Percentiles rank a stretch among this genome's conserved stretches.
These are phyloP conservation scores for Brachionus rotundiformis DNA, from an alignment of 1,140 invertebrate genomes.

Conservation along the genomic window DNA sequence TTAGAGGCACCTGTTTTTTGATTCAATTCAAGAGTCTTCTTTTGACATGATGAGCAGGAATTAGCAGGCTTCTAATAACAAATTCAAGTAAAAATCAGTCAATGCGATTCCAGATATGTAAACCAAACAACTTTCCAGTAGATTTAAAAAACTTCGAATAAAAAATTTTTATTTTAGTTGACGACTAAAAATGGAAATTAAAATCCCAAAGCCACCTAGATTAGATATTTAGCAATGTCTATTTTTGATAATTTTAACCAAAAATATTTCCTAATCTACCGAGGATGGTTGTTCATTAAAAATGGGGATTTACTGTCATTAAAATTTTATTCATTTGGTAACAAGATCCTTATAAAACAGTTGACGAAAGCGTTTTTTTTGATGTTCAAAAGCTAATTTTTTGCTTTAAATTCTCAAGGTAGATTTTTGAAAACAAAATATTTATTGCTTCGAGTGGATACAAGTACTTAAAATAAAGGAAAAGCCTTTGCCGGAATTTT, in stretches of 20 bases:
- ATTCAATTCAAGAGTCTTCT: neutral
- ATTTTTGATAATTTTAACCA: neutral
- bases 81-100: neutral
- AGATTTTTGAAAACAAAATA: neutral
- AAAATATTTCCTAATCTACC: neutral
- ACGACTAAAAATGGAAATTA: conserved; percentile 29
- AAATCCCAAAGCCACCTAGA: neutral
- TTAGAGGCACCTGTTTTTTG: neutral
- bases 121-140: conserved; percentile 27
- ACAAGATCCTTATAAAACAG: neutral
- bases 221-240: conserved; percentile 9
- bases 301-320: neutral
- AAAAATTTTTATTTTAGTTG: neutral
- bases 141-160: conserved; percentile 26
- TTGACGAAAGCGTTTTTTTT: neutral
- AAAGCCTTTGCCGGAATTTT: no score
- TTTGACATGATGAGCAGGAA: neutral
- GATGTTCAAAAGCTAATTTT: neutral
- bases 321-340: neutral
- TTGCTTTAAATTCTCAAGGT: neutral
- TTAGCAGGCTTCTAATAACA: neutral
- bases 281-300: neutral
- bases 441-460: neutral
- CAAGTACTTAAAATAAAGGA: no score
- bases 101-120: neutral